Percentiles rank a stretch among this genome's conserved stretches.
phyloP scores from a whole-genome alignment of 2,888 invertebrate species.

The Eulithis prunata region DNA sequence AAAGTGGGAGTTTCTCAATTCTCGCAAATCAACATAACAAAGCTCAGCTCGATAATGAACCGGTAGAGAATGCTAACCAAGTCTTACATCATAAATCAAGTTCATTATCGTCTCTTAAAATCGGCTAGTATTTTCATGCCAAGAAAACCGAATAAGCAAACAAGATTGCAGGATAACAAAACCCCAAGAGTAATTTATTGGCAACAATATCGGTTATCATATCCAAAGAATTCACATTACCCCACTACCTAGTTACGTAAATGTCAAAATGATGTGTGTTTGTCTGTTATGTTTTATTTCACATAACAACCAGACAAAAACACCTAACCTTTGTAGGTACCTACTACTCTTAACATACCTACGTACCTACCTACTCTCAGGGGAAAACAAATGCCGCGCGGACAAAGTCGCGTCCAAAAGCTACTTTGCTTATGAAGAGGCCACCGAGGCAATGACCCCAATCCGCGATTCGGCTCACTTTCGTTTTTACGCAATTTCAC shows the following conservation, averaged over 20 bases:
- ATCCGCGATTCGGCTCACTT: conserved; percentile 76
- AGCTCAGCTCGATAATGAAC: not conserved
- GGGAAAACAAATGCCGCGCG: not conserved
- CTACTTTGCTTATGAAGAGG: conserved; percentile 48
- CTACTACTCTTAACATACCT: no score
- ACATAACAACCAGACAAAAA: no score
- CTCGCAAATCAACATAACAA: no score
- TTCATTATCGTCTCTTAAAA: not conserved
- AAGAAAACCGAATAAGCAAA: conserved; percentile 6
- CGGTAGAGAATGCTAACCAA: not conserved
- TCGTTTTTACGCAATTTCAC: conserved; percentile 80
- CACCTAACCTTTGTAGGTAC: no score
- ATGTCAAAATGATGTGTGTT: not conserved
- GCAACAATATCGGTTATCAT: conserved; percentile 10
- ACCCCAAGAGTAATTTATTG: conserved; percentile 16
- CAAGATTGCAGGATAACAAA: conserved; percentile 4
- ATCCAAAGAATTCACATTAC: not conserved
- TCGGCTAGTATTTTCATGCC: conserved; percentile 7
- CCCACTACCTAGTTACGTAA: not conserved
- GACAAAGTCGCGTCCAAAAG: conserved; percentile 6
- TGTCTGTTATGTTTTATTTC: not conserved
- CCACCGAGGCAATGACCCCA: conserved; percentile 79
- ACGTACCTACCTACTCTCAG: not conserved
- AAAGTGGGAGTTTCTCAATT: no score
- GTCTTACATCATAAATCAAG: not conserved